Percentiles rank a stretch among this genome's conserved stretches.
These are phyloP conservation scores for Crypturellus tataupa DNA, from an alignment of 2,797 vertebrate genomes.

Conservation along the genomic window DNA sequence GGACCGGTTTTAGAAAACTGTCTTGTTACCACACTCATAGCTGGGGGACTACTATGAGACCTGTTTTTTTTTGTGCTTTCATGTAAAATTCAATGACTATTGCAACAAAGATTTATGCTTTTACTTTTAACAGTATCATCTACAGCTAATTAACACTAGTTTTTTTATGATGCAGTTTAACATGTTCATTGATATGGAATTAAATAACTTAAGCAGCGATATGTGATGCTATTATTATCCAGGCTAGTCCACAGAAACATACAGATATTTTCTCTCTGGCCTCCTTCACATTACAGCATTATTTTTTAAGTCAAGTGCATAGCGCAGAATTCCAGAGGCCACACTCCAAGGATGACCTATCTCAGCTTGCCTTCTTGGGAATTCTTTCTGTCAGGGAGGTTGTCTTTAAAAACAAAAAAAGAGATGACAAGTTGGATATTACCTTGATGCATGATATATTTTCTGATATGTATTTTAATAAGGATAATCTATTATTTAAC, in stretches of 20 bases:
- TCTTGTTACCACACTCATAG: not conserved
- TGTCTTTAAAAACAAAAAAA: not conserved
- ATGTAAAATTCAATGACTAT: not conserved
- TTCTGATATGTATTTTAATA: not conserved
- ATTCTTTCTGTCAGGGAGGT: not conserved
- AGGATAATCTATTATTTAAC: not conserved
- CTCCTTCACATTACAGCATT: not conserved
- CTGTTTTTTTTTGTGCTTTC: not conserved
- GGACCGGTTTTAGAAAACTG: not conserved
- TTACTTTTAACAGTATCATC: not conserved
- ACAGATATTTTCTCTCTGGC: not conserved
- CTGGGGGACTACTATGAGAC: not conserved
- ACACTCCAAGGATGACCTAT: not conserved
- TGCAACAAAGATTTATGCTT: not conserved
- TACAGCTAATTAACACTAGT: not conserved
- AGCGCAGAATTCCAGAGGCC: not conserved
- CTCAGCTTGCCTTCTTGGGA: not conserved
- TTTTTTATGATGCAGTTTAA: not conserved
- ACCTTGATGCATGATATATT: not conserved
- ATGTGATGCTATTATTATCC: not conserved
- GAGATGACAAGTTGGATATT: not conserved
- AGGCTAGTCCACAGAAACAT: rapidly evolving
- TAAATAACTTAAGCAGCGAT: slow-evolving; percentile 34
- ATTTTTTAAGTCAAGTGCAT: not conserved
- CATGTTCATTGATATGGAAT: not conserved